Percentiles rank a stretch among this genome's conserved stretches.
Conservation (phyloP, 2,113 vertebrate species). For the Orientallactaga bullata region DNA sequence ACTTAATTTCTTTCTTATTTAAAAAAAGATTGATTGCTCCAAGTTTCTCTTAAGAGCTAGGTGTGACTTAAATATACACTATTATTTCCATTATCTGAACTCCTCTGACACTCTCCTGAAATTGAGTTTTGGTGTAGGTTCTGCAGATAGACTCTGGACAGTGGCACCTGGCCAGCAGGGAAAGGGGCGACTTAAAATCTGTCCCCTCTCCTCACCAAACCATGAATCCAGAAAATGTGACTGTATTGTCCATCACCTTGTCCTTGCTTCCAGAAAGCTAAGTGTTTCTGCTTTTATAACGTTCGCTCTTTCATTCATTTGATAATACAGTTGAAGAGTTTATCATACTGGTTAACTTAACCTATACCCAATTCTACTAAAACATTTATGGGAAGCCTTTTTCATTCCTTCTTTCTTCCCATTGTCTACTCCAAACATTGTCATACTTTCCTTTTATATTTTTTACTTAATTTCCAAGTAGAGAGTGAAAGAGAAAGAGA, state of each 20-base stretch:
- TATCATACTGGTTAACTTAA: conserved; percentile 32
- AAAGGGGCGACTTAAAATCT: background rate
- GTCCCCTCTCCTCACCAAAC: background rate
- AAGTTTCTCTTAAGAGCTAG: conserved; percentile 76
- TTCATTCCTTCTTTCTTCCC: background rate
- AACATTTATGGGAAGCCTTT: background rate
- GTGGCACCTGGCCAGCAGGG: background rate
- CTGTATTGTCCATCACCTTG: background rate
- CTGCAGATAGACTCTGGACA: background rate
- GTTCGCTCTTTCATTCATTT: background rate
- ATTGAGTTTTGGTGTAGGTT: background rate
- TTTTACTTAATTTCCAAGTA: no score
- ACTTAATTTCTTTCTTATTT: conserved; percentile 86
- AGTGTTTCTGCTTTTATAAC: background rate
- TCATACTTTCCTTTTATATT: background rate
- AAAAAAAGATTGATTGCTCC: conserved; percentile 81
- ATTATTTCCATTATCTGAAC: conserved; percentile 12
- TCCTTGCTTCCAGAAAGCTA: background rate
- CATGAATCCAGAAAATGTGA: rapidly evolving
- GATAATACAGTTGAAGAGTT: background rate
- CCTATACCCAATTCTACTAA: background rate
- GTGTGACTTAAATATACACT: conserved; percentile 62
- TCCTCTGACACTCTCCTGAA: background rate
- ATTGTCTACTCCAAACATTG: background rate
- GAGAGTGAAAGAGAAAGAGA: no score